Base-by-base conservation (phyloP, 2,888 invertebrate species). In the Phytoseiulus persimilis region DNA sequence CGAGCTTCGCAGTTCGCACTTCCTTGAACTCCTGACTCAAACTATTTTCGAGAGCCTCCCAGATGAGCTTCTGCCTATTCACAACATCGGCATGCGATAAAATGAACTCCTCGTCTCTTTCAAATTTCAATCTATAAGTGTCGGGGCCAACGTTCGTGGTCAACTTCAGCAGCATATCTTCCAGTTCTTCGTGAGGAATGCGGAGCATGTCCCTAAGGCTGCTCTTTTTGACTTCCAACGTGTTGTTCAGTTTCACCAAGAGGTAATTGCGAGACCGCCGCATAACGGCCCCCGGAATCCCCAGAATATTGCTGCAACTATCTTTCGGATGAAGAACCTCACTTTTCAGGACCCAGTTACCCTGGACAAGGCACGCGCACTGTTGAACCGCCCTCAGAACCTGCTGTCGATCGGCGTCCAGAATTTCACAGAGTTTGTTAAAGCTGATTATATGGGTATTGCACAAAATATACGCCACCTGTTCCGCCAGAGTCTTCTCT, bases 321-420 rank as follows among this genome's bases (percentile, higher is more conserved):
- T 87, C 87, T 0, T 87, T 87, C 3, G 87, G 87, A 45, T 87
- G 33, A n/a, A 87, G 45, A 11, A 87, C 39, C 32, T 87, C 87
- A 45, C 87, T 87, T 87, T 87, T 87, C 3, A 87, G 28, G 6
- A 87, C 39, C 87, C 87, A 87, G 31, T 87, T 87, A 28, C 87
- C 87, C 87, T 87, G 87, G 23, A 87, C 87, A 39, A 87, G 87
- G 33, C 87, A 87, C 0, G 87, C 87, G 87, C 87, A 87, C 39
- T 87, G 87, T 23, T 87, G 87, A 28, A 87, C 87, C 32, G 87
- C 87, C 18, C 87, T 87, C 33, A 87, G 45, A 28, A 87, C 87
- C 87, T 87, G 87, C 18, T 28, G 31, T 1, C 14, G 87, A 9
- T 87, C 87, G 5, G 31, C 32, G 6, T 23, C 33, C 31, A 83